Base-by-base conservation (phyloP, 2,797 vertebrate genomes). In the Pempheris klunzingeri region DNA sequence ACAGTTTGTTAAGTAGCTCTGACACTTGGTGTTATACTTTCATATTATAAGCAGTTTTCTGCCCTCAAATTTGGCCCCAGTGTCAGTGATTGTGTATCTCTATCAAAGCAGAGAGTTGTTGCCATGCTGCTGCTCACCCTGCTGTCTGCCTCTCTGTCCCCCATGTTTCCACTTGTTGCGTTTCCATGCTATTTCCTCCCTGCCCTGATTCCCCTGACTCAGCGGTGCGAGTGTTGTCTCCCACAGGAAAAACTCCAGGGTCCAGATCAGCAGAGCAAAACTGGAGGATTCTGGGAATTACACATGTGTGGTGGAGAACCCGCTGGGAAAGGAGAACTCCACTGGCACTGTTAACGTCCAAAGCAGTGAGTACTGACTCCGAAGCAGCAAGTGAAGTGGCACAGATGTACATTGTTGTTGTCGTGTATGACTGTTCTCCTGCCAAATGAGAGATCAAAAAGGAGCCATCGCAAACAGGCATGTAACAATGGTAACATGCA, bases 271-370 rank as follows among this genome's bases (percentile, higher is more conserved):
- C 94, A 96, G 92, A 91, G 97, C 97, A 90, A 97, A 96, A 93
- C 92, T 96, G 84, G 96, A 97, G 92, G 97, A 99, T 80, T 97
- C 97, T 92, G 98, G 98, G 91, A 98, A 99, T 94, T 99, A 99
- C 86, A 97, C 96, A 81, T 99, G 98, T 72, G 97, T 99, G 94
- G 97, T 96, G 26, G 96, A 98, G 94, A 99, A 99, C 91, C 44
- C 84, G 80, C 93, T 96, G 92, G 98, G 98, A 84, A 97, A 94
- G 91, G 96, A 97, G 93, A 96, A 96, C 64, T 95, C 94, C 92
- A 96, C 96, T 78, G 96, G 97, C 93, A 97, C 93, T 79, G 96
- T 99, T 72, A 96, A 96, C 70, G 97, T 99, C 95, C 97, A 96
- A 97, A 98, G 96, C 91, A 96, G 98, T 99, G 94, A 97, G 98